Evolutionary conservation across 2,113 vertebrate genomes (phyloP).

Genomic region (Phyllostomus hastatus): DNA sequence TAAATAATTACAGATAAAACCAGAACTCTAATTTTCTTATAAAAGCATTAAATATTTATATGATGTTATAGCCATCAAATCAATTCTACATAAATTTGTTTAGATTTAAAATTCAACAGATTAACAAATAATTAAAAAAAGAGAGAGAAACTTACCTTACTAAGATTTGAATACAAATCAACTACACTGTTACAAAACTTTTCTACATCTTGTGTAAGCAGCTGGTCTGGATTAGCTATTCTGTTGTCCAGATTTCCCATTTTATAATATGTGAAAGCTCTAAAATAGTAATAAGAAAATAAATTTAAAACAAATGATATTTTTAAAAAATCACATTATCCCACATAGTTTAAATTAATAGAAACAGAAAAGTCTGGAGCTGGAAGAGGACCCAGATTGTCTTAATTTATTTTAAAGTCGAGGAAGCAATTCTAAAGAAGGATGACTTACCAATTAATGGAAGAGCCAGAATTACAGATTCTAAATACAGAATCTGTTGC

Average conservation of each 20-base stretch:
- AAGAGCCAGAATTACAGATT: neutral
- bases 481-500: neutral
- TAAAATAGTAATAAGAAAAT: conserved; percentile 76
- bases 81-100: conserved; percentile 7
- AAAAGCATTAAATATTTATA: conserved; percentile 13
- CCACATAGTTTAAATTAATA: neutral
- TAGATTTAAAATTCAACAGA: conserved; percentile 34
- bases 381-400: neutral
- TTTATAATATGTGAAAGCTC: conserved; percentile 97
- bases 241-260: conserved; percentile 99
- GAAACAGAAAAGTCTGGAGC: neutral
- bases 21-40: neutral
- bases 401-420: neutral
- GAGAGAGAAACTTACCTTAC: conserved; percentile 87
- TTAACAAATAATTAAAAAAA: neutral
- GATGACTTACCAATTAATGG: neutral
- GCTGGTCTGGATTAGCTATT: conserved; percentile 96
- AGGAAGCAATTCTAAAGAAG: neutral
- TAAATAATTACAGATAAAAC: conserved; percentile 9
- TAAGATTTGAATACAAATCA: conserved; percentile 98
- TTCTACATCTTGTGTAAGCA: conserved; percentile 98
- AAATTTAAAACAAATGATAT: neutral
- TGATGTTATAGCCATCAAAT: neutral
- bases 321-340: neutral
- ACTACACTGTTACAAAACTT: conserved; percentile 99